Percentiles rank a stretch among this genome's conserved stretches.
phyloP scores from a whole-genome alignment of 2,888 invertebrate genomes.

The Eupithecia centaureata region DNA sequence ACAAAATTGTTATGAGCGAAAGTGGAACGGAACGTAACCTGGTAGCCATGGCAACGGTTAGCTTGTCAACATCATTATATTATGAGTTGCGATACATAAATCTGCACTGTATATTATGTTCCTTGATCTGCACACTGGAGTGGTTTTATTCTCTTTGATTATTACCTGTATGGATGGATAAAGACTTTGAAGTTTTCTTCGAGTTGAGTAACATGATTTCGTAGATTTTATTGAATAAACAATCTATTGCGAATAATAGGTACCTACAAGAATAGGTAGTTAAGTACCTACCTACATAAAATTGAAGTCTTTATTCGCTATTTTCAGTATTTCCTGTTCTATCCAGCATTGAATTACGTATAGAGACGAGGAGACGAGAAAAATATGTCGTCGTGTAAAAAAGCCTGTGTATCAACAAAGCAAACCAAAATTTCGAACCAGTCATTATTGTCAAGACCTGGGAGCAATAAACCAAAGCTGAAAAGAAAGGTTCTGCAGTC shows the following conservation, averaged over 20 bases:
- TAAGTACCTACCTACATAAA: not conserved
- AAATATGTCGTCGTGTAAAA: constrained; percentile 13
- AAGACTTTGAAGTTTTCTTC: too few relatives aligned
- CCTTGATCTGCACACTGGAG: too few relatives aligned
- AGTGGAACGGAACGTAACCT: constrained; percentile 13
- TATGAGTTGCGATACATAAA: too few relatives aligned
- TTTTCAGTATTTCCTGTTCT: not conserved
- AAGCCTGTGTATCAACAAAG: constrained; percentile 28
- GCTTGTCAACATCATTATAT: constrained; percentile 28
- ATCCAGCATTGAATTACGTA: not conserved
- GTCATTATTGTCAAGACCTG: constrained; percentile 31
- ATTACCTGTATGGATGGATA: too few relatives aligned
- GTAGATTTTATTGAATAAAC: not conserved
- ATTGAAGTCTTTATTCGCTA: not conserved
- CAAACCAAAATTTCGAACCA: constrained; percentile 23
- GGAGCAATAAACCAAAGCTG: constrained; percentile 39
- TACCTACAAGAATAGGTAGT: not conserved
- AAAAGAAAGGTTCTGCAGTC: constrained; percentile 61
- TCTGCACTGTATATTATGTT: too few relatives aligned
- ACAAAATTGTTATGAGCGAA: too few relatives aligned
- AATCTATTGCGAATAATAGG: not conserved
- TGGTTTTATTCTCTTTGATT: not conserved
- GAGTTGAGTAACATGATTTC: too few relatives aligned
- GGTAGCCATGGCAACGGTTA: constrained; percentile 49
- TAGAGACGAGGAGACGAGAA: too few relatives aligned